Base-by-base conservation (phyloP, 2,888 invertebrate genomes). In the Pherbina coryleti region DNA sequence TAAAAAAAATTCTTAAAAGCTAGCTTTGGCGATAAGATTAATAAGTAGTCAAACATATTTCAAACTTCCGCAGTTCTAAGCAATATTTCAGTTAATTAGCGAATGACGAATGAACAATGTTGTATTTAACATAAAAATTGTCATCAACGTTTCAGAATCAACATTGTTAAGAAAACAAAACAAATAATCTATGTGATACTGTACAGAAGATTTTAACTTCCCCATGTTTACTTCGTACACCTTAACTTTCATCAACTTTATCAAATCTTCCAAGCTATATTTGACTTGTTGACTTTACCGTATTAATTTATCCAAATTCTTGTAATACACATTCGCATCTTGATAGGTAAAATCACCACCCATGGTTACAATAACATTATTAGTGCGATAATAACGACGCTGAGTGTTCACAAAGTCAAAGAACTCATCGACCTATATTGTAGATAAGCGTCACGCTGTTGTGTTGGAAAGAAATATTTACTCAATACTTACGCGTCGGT, bases 281-380 rank as follows among this genome's bases (percentile, higher is more conserved):
- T 19, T 7, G 7, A 2, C 5, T 22, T 1, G 8, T 57, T 22
- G 4, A 19, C 1, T 37, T 85, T 86, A 90, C 90, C 89, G 92
- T 85, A 98, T 97, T 66, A 98, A 90, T 88, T 94, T 95, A 88
- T 98, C 97, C 89, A 97, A 89, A 88, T 97, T 97, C 80, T 91
- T 92, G 89, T 93, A 98, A 93, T 95, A 96, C 88, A 93, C 92
- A 79, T 92, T 91, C 0, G 97, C 97, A 84, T 95, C 93, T 86
- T 94, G 94, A 87, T 95, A 98, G 9, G 95, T 94, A 86, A 98
- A 98, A 90, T 98, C 97, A 37, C 94, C 95, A 0, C 98, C 98
- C 97, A 97, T 97, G 0, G 97, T 96, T 77, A 97, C 81, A 75
- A 96, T 92, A 0, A 96, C 91, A 86, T 97, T 95, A 83, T 94